A percentile compares a stretch with the other conserved stretches of the same genome.
These are phyloP conservation scores for Eupithecia inturbata DNA, from an alignment of 2,888 invertebrate genomes.

Conservation along the genomic window DNA sequence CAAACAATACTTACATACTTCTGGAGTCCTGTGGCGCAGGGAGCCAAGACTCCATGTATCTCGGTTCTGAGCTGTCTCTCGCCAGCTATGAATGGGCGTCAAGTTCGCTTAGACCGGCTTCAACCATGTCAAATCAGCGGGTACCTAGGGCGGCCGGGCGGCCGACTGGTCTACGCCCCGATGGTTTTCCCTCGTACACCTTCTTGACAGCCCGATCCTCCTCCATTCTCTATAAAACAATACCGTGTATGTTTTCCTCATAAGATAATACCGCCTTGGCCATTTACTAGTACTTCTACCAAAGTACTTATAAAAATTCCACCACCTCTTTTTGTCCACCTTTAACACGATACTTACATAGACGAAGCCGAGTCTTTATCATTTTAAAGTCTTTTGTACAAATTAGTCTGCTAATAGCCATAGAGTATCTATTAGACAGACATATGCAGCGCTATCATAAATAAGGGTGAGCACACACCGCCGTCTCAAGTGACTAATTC, in stretches of 20 bases:
- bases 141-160: background rate
- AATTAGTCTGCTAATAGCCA: background rate
- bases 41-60: background rate
- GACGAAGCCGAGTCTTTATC: background rate
- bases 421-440: constrained; percentile 6
- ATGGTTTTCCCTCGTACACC: background rate
- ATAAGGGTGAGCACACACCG: constrained; percentile 67
- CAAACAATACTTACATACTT: background rate
- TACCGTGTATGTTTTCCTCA: background rate
- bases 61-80: too few species aligned
- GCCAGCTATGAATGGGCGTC: background rate
- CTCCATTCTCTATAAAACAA: background rate
- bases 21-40: too few species aligned
- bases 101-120: background rate
- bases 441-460: constrained; percentile 53
- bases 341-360: background rate
- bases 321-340: background rate
- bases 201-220: background rate
- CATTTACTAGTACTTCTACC: background rate
- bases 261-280: background rate
- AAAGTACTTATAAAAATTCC: background rate
- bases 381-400: background rate
- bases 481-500: constrained; percentile 72
- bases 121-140: background rate
- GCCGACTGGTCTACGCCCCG: background rate